Base-by-base conservation (phyloP, 2,113 vertebrate species). In the Nibea coibor region DNA sequence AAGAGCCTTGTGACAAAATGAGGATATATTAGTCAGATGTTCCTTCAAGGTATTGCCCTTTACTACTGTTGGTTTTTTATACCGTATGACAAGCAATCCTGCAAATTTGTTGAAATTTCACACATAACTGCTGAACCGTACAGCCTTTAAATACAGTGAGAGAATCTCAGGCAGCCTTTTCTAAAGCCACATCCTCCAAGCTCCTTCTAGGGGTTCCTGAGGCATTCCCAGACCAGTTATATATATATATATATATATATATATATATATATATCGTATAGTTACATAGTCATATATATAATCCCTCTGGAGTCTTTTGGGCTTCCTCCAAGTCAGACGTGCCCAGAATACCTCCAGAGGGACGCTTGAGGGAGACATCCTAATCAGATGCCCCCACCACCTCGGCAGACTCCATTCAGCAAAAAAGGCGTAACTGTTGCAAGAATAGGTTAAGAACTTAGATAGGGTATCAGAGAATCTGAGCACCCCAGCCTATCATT, bases 311-410 rank as follows among this genome's bases (percentile, higher is more conserved):
- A 64, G 72, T 80, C 75, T 82, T 78, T 75, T 72, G 78, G 69
- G 87, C 71, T 82, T 80, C 66, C 50, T 85, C 76, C 43, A 64
- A 88, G 85, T 83, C 65, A 87, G 78, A 88, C 77, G 56, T 90
- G 74, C 59, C 75, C 51, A 57, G 81, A 86, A 88, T 88, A 50
- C 68, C 72, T 81, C 67, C 51, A 72, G 17, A 42, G 78, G 72
- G 66, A 83, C 26, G 77, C 79, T 88, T 86, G 73, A 53, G 81
- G 85, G 70, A 83, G 72, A 84, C 74, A 67, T 80, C 72, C 65
- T 89, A 80, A 89, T 88, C 89, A 88, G 82, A 89, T 84, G 69
- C 82, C 72, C 80, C 62, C 56, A 45, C 63, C 51, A 58, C 72
- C 77, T 82, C 70, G n/a, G 66, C 54, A 73, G 69, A 39, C 66